Evolutionary conservation across 2,888 invertebrate genomes (phyloP), one percentile per base, ranked within the genome.

Genomic region (Dicyrtomina minuta): DNA sequence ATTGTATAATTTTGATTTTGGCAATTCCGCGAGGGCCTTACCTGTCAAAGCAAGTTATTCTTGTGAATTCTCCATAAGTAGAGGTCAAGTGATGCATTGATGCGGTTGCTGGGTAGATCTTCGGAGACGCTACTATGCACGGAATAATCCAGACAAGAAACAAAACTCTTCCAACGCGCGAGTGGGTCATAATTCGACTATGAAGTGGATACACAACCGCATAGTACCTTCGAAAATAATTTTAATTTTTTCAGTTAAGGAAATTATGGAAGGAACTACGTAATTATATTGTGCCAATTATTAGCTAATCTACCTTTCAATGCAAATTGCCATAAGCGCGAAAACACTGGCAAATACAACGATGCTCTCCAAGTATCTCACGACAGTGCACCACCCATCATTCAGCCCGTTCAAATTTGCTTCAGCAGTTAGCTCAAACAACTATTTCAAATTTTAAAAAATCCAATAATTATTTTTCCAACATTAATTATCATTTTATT

Each of bases 161-260:
- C 8, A 84, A 77, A 41, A 83, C 82, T 64, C 79, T 79, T 27
- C 80, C 79, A 17, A 82, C 82, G 20, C 83, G 75, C 0, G 80
- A 79, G 72, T 79, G 79, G n/a, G 79, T 79, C 75, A 80, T 79
- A 68, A 79, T 81, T 77, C 83, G 80, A 22, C 82, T 81, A 26
- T 81, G 81, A 51, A 84, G 77, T 0, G 83, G 84, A 70, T 83
- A 81, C 1, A 84, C 82, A 13, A 84, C 82, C 24, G 83, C 83
- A 73, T 82, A 82, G 71, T 83, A 84, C 70, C 83, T 84, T 79
- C n/a, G n/a, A n/a, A n/a, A n/a, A n/a, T n/a, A n/a, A n/a, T n/a
- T n/a, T n/a, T n/a, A n/a, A n/a, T n/a, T n/a, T n/a, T n/a, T n/a
- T n/a, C n/a, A n/a, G n/a, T n/a, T n/a, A n/a, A n/a, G n/a, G n/a